These are phyloP conservation scores for Nyctibius grandis DNA, from an alignment of 2,797 vertebrate species.

Conservation along the genomic window DNA sequence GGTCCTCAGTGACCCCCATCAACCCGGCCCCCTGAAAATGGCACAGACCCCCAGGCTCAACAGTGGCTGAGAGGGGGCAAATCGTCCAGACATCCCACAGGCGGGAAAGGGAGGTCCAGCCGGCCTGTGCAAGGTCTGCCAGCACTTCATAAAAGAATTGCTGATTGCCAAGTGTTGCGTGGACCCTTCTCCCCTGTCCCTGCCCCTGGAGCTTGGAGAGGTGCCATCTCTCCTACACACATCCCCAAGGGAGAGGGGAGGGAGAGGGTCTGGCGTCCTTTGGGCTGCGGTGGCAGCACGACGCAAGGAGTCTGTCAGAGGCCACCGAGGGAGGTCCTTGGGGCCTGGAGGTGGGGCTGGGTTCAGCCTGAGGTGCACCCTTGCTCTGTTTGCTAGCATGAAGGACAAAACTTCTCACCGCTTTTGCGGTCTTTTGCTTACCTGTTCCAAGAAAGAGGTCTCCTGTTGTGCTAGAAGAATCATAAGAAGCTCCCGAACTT, in stretches of 20 bases:
- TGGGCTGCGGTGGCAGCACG: fast-evolving
- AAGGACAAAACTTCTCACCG: background rate
- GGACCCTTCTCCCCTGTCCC: fast-evolving
- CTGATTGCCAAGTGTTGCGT: background rate
- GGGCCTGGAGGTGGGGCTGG: too few relatives aligned
- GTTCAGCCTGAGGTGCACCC: background rate
- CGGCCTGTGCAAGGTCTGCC: fast-evolving
- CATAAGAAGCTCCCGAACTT: background rate
- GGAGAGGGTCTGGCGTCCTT: fast-evolving
- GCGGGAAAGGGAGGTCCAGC: background rate
- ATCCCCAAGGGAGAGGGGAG: background rate
- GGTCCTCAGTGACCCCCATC: background rate
- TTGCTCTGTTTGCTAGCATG: background rate
- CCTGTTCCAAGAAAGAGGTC: background rate
- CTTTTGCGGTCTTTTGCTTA: background rate
- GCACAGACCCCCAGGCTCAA: fast-evolving
- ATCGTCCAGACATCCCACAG: background rate
- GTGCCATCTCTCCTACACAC: background rate
- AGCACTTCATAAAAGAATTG: background rate
- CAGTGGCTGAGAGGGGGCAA: background rate
- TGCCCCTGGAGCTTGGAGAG: fast-evolving
- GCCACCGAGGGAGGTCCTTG: background rate
- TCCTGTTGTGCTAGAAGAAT: background rate
- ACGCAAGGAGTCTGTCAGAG: fast-evolving
- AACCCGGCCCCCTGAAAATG: fast-evolving